Base-by-base conservation (phyloP, 2,113 vertebrate genomes). In the Alouatta palliata region DNA sequence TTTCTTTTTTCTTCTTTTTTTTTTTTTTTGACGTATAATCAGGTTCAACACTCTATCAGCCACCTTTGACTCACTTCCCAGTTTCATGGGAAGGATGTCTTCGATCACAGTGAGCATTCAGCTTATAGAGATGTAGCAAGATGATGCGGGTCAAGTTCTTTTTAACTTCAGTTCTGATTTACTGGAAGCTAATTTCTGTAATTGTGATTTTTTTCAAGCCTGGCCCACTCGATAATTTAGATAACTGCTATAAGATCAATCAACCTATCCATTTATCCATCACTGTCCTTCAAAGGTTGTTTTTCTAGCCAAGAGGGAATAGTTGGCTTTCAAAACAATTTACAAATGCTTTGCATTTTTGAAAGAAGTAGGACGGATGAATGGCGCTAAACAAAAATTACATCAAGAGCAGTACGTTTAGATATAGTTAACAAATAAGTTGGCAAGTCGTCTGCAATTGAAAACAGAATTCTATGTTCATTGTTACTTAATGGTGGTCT, bases 291-390 rank as follows among this genome's bases (percentile, higher is more conserved):
- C 54, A 90, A 92, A 87, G 70, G 64, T 70, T 56, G 43, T 61
- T 87, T 84, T 71, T 61, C 35, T 23, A 97, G 45, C 23, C 37
- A 91, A 79, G 49, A 95, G 40, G 49, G 30, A 93, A 66, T 66
- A 37, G 45, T 77, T 93, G 93, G 64, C 52, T 92, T 87, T 89
- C 17, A 17, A 16, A 52, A 91, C 14, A n/a, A 56, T 93, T 87
- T 95, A 77, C 73, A 88, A 96, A 90, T 81, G 49, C 79, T 96
- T 89, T 49, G 17, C 73, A 20, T 70, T 96, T 97, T 94, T 45
- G 3, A 56, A 92, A 95, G 68, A 87, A 80, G 20, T 43, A 35
- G 43, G 61, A 17, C 66, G 54, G 73, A n/a, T 13, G 6, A 70
- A 32, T 54, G 32, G 61, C 43, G 13, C 61, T 87, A 84, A 93